Base-by-base conservation (phyloP, 2,888 invertebrate genomes). In the Ganaspis brasiliensis region DNA sequence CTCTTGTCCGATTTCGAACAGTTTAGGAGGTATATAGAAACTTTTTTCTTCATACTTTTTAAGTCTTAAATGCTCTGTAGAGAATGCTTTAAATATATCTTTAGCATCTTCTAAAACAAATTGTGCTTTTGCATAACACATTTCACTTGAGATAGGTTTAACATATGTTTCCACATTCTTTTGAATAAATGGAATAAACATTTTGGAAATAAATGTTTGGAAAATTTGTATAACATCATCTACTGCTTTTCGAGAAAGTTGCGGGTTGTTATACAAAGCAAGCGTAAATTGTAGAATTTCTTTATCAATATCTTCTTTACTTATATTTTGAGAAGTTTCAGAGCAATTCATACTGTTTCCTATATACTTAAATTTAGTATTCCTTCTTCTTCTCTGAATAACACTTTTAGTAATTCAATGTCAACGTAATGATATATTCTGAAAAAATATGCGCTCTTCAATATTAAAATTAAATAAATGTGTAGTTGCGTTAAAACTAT, bases 11-110 rank as follows among this genome's bases (percentile, higher is more conserved):
- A 61, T 73, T 59, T 59, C 21, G 6, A 77, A 70, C 2, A n/a
- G 12, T 52, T 73, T 8, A 0, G 74, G 73, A 5, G 76, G 37
- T 19, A 72, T 10, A 37, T 73, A 76, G 0, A n/a, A 67, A 56
- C 72, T 63, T 37, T 76, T 56, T 31, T 74, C n/a, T 72, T 72
- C n/a, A 12, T 63, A 76, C 4, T 52, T 19, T 40, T 76, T 26
- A 14, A 81, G 74, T 67, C 77, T 59, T 16, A 56, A 57, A 52
- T 76, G 21, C 37, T 79, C 74, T 2, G 75, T 55, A 0, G 21
- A 49, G 71, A 72, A 79, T 26, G 73, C 49, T 9, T n/a, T 21
- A 21, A 74, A 75, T 2, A 71, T 0, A 59, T 76, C 31, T 57
- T 52, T 77, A 55, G 21, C 49, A 12, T 35, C 49, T 72, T 73